These are phyloP conservation scores for Thamnophis sirtalis DNA, from an alignment of 2,113 vertebrate genomes.

Conservation along the genomic window DNA sequence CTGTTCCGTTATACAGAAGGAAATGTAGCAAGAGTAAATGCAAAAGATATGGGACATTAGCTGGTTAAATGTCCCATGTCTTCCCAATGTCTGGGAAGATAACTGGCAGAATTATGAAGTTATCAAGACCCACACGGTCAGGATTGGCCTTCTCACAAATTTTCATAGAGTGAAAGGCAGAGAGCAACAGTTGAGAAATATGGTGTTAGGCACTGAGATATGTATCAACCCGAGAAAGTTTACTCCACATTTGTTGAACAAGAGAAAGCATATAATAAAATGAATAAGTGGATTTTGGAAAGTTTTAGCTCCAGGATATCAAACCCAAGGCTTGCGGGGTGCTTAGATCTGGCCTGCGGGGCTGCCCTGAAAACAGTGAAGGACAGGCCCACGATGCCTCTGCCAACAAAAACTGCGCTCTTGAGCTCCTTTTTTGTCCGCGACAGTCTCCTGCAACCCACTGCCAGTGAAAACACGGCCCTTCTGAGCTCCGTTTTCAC, in stretches of 20 bases:
- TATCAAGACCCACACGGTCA: not conserved
- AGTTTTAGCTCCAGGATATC: not conserved
- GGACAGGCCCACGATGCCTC: too few species aligned
- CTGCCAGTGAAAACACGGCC: too few species aligned
- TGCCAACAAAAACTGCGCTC: too few species aligned
- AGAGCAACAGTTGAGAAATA: not conserved
- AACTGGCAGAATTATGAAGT: not conserved
- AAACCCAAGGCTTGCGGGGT: too few species aligned
- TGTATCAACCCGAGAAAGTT: not conserved
- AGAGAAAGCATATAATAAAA: not conserved
- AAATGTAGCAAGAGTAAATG: not conserved
- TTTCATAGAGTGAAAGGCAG: not conserved
- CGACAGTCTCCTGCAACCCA: too few species aligned
- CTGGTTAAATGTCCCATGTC: too few species aligned
- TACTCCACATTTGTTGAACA: not conserved
- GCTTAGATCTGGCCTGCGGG: too few species aligned
- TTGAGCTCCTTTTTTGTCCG: too few species aligned
- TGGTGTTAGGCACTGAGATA: not conserved
- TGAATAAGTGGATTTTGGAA: not conserved
- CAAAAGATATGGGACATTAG: not conserved
- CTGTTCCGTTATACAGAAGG: not conserved
- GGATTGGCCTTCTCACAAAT: not conserved
- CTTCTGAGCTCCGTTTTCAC: too few species aligned
- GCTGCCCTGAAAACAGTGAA: too few species aligned
- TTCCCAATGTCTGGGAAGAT: not conserved